phyloP scores from a whole-genome alignment of 2,113 vertebrate species.

The Caranx ignobilis region DNA sequence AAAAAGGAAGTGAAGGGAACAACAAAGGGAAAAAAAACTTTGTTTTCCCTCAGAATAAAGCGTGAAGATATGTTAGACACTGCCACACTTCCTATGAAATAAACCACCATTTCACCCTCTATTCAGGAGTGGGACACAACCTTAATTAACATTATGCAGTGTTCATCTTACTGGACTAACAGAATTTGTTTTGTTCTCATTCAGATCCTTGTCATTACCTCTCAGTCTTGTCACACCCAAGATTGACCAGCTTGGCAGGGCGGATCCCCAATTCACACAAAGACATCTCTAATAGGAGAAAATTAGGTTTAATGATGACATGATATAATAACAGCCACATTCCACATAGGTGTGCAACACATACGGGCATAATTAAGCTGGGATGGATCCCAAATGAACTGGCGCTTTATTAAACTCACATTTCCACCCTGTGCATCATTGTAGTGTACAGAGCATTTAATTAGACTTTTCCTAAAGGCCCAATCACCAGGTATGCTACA shows the following conservation, averaged over 20 bases:
- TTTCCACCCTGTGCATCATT: neutral
- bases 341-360: neutral
- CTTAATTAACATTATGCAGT: constrained; percentile 7
- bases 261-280: neutral
- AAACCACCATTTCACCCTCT: neutral
- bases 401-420: neutral
- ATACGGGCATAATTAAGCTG: neutral
- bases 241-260: neutral
- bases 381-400: neutral
- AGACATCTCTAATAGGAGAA: neutral
- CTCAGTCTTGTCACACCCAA: neutral
- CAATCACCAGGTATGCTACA: neutral
- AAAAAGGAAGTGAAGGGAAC: neutral
- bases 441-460: neutral
- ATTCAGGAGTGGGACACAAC: neutral
- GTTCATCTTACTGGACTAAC: neutral
- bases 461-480: neutral
- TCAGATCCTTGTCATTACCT: neutral
- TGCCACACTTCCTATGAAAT: neutral
- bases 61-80: no score
- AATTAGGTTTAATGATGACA: neutral
- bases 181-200: neutral
- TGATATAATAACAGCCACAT: neutral
- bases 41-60: neutral
- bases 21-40: neutral